These are phyloP conservation scores for Tautogolabrus adspersus DNA, from an alignment of 2,113 vertebrate species.

Conservation along the genomic window DNA sequence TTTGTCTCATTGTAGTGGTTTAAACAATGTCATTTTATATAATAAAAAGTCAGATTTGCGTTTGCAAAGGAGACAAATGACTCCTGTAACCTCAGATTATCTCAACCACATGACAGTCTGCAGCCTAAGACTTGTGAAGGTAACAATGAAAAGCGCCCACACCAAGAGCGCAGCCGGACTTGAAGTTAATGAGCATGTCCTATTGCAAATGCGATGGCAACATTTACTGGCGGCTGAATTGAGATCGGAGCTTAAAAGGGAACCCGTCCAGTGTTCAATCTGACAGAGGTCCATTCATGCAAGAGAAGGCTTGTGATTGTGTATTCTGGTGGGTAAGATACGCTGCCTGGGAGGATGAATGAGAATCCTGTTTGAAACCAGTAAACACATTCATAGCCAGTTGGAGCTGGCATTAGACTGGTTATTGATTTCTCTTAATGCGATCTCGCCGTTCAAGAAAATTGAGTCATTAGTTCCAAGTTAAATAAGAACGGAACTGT, in stretches of 20 bases:
- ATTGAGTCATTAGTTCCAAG: not conserved
- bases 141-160: not conserved
- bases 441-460: not conserved
- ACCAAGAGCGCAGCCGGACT: not conserved
- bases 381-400: conserved; percentile 14
- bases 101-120: not conserved
- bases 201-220: not conserved
- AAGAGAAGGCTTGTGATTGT: conserved; percentile 62
- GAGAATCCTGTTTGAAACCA: conserved; percentile 49
- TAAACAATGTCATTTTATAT: not conserved
- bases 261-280: conserved; percentile 34
- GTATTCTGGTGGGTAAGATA: conserved; percentile 61
- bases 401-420: not conserved
- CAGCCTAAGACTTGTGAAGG: not conserved
- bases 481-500: not conserved
- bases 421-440: conserved; percentile 1
- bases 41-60: not conserved
- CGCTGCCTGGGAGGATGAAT: conserved; percentile 56
- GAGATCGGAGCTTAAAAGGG: conserved; percentile 23
- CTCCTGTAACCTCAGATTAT: conserved; percentile 1
- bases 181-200: not conserved
- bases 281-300: conserved; percentile 73
- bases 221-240: conserved; percentile 23
- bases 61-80: not conserved
- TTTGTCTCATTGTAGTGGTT: not conserved